Conservation (phyloP, 2,888 invertebrate species). For the Trissolcus japonicus region DNA sequence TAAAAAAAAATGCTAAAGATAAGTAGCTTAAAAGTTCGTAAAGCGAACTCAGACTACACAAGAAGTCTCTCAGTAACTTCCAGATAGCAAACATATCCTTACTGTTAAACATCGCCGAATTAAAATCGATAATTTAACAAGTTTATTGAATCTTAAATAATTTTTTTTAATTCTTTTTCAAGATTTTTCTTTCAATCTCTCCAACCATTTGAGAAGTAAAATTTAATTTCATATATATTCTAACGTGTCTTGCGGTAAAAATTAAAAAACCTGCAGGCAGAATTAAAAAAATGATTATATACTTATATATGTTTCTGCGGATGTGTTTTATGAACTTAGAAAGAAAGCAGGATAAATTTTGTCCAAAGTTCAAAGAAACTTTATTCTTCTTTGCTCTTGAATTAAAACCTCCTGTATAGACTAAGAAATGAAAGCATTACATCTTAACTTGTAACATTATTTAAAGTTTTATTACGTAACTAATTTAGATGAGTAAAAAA, state of each 20-base stretch:
- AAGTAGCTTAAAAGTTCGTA: neutral
- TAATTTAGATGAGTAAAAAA: constrained; percentile 18
- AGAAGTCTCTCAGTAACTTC: neutral
- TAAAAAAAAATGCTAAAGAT: neutral
- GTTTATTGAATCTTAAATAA: too few species aligned
- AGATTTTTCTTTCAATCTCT: too few species aligned
- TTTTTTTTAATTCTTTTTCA: too few species aligned
- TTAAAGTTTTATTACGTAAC: constrained; percentile 18
- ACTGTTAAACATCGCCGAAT: neutral
- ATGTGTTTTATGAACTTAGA: neutral
- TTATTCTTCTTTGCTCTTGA: constrained; percentile 10
- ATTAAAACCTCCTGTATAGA: constrained; percentile 9
- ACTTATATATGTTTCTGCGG: neutral
- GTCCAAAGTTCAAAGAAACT: constrained; percentile 15
- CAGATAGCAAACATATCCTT: neutral
- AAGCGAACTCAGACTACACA: neutral
- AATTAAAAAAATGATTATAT: neutral
- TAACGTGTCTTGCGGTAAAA: too few species aligned
- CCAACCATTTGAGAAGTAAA: too few species aligned
- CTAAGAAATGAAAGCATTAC: constrained; percentile 4
- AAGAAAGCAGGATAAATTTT: constrained; percentile 7
- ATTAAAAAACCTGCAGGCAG: too few species aligned
- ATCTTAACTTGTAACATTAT: constrained; percentile 11
- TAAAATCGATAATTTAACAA: neutral
- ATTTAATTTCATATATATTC: too few species aligned